These are phyloP conservation scores for Manis crassicaudata DNA, from an alignment of 2,797 vertebrate genomes.

Conservation along the genomic window DNA sequence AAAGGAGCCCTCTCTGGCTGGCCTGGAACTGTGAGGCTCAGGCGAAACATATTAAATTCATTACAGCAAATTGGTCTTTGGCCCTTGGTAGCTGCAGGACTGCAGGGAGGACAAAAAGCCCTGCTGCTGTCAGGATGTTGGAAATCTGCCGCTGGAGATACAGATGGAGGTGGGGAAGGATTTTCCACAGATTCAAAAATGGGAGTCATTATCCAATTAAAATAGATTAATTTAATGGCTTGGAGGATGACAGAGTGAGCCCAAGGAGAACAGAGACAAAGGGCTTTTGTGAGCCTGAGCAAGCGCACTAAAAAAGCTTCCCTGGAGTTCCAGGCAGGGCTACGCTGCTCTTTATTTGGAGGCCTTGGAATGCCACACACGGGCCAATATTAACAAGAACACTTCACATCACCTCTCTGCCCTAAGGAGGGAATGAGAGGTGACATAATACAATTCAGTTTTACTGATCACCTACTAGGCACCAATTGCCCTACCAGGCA, in stretches of 20 bases:
- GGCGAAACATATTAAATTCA: slow-evolving; percentile 80
- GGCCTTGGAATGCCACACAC: neutral
- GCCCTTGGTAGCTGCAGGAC: slow-evolving; percentile 54
- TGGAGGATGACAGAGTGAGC: neutral
- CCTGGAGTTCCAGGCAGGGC: neutral
- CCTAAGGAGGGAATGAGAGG: neutral
- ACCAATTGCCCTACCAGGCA: neutral
- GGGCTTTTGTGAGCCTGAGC: slow-evolving; percentile 10
- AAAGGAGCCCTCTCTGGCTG: slow-evolving; percentile 49
- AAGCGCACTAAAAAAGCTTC: neutral
- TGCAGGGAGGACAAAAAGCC: slow-evolving; percentile 43
- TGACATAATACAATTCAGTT: neutral
- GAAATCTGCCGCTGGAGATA: neutral
- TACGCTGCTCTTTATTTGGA: neutral
- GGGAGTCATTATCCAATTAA: slow-evolving; percentile 10
- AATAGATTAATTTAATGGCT: neutral
- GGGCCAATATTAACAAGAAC: neutral
- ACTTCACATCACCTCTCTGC: neutral
- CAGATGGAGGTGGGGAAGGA: slow-evolving; percentile 9
- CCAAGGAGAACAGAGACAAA: neutral
- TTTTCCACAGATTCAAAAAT: slow-evolving; percentile 42
- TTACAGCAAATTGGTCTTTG: slow-evolving; percentile 73
- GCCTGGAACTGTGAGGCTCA: slow-evolving; percentile 66
- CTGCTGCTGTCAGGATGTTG: slow-evolving; percentile 59
- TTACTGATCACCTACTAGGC: neutral